phyloP scores from a whole-genome alignment of 1,140 invertebrate genomes.

The Drosophila insularis region DNA sequence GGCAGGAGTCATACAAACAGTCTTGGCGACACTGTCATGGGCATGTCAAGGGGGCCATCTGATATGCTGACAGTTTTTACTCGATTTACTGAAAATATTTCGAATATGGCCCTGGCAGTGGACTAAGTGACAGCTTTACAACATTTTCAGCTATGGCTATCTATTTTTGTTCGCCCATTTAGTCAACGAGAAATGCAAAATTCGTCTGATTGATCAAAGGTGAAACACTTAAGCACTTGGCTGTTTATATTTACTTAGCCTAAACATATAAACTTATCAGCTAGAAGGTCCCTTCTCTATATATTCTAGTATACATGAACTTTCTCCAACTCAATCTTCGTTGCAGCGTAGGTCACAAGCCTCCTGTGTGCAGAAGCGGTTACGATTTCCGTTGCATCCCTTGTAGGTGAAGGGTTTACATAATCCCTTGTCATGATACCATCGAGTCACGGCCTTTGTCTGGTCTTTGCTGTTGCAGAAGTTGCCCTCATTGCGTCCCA shows the following conservation, averaged over 20 bases:
- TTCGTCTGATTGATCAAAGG: slow-evolving; percentile 45
- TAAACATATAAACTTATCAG: slow-evolving; percentile 49
- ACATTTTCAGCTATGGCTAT: slow-evolving; percentile 44
- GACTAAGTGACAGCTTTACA: slow-evolving; percentile 57
- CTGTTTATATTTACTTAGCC: slow-evolving; percentile 37
- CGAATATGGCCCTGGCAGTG: slow-evolving; percentile 37
- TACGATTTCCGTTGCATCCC: slow-evolving; percentile 78
- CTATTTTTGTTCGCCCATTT: slow-evolving; percentile 59
- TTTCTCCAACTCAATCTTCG: slow-evolving; percentile 33
- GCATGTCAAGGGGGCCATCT: slow-evolving; percentile 64
- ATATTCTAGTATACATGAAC: not conserved
- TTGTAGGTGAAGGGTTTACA: slow-evolving; percentile 70
- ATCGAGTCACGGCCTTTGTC: slow-evolving; percentile 62
- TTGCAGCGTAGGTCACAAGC: slow-evolving; percentile 66
- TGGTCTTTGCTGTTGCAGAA: slow-evolving; percentile 77
- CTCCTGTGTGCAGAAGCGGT: slow-evolving; percentile 74
- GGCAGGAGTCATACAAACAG: slow-evolving; percentile 45
- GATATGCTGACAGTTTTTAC: slow-evolving; percentile 71
- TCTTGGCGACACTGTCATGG: slow-evolving; percentile 72
- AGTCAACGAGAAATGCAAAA: slow-evolving; percentile 26
- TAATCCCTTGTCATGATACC: slow-evolving; percentile 72
- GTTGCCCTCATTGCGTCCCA: slow-evolving; percentile 76
- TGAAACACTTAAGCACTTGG: slow-evolving; percentile 45
- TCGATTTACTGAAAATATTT: slow-evolving; percentile 50
- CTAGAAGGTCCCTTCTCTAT: slow-evolving; percentile 17